These are phyloP conservation scores for Epinephelus coioides DNA, from an alignment of 2,797 vertebrate genomes.

Conservation along the genomic window DNA sequence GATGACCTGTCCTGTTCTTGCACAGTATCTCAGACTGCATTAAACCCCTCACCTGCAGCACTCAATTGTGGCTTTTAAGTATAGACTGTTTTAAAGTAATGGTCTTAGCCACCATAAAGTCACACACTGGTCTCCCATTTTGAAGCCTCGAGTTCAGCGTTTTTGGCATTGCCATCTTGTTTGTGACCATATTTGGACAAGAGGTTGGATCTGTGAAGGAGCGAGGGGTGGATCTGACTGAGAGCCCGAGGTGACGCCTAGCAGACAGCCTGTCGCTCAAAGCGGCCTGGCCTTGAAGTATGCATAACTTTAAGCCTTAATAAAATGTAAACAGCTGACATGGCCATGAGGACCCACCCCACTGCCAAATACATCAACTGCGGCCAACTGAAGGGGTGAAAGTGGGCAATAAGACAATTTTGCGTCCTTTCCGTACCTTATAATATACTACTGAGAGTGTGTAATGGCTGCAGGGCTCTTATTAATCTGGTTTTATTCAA, in stretches of 20 bases:
- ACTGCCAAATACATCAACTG: not conserved
- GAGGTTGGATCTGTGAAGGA: too few relatives aligned
- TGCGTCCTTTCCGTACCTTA: not conserved
- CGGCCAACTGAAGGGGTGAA: not conserved
- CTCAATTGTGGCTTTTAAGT: not conserved
- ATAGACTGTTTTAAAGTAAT: too few relatives aligned
- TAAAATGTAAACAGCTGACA: not conserved
- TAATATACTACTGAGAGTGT: constrained; percentile 5
- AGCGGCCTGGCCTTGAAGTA: too few relatives aligned
- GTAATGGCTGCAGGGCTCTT: constrained; percentile 15
- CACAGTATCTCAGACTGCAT: not conserved
- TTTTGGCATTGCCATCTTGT: too few relatives aligned
- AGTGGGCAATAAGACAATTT: not conserved
- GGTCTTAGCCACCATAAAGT: too few relatives aligned
- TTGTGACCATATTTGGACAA: too few relatives aligned
- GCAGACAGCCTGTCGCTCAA: not conserved
- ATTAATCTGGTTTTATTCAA: constrained; percentile 50
- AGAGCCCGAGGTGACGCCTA: too few relatives aligned
- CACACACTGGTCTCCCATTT: too few relatives aligned
- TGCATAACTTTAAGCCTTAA: too few relatives aligned
- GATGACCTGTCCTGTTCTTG: not conserved
- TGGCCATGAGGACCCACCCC: not conserved
- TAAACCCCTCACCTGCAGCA: not conserved
- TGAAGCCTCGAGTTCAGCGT: too few relatives aligned
- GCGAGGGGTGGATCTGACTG: too few relatives aligned